A percentile compares a stretch with the other conserved stretches of the same genome.
Conservation (phyloP, 2,113 vertebrate species). For the Zingel zingel region DNA sequence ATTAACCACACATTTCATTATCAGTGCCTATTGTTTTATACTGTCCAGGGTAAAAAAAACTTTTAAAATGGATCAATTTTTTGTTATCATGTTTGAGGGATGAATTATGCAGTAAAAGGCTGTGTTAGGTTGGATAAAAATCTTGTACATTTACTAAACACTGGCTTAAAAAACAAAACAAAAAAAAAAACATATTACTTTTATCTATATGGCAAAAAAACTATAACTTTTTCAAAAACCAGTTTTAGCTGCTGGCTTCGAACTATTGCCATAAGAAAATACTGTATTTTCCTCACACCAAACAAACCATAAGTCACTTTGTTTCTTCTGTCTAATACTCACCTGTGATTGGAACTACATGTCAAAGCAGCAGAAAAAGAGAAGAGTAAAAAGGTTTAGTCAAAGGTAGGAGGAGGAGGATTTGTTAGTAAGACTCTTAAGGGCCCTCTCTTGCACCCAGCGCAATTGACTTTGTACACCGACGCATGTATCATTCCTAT, state of each 20-base stretch:
- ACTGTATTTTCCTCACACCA: constrained; percentile 3
- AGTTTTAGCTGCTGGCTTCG: neutral
- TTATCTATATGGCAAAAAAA: neutral
- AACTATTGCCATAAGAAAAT: neutral
- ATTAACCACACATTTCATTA: neutral
- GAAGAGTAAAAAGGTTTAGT: constrained; percentile 58
- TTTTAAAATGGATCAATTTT: neutral
- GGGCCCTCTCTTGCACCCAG: too few relatives aligned
- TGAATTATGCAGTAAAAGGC: neutral
- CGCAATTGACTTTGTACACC: too few relatives aligned
- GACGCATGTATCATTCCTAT: too few relatives aligned
- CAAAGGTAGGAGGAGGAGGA: constrained; percentile 10
- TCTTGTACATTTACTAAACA: neutral
- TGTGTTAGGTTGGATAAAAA: neutral
- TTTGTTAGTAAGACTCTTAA: constrained; percentile 12
- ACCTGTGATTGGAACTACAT: constrained; percentile 98
- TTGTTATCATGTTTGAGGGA: neutral
- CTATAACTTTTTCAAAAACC: neutral
- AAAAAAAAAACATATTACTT: neutral
- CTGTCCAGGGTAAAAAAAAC: neutral
- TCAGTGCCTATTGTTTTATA: neutral
- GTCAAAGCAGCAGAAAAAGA: constrained; percentile 88
- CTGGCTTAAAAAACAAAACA: neutral
- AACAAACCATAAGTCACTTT: constrained; percentile 3
- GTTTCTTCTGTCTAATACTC: constrained; percentile 75